These are phyloP conservation scores for Gortyna flavago DNA, from an alignment of 2,888 invertebrate species.

Conservation along the genomic window DNA sequence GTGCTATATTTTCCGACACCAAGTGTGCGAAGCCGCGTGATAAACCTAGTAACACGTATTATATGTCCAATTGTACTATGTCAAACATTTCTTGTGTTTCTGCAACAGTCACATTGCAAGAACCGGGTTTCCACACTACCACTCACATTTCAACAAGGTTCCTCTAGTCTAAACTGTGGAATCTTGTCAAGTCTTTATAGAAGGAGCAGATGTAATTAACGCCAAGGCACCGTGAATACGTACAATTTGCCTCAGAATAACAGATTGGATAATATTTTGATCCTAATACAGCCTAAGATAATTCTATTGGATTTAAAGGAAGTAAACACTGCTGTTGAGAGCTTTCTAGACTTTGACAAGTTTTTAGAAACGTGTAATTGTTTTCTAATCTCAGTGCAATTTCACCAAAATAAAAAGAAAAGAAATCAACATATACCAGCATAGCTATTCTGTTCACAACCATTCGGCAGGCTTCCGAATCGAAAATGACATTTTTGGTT, in stretches of 20 bases:
- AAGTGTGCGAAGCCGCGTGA: no score
- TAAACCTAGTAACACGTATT: no score
- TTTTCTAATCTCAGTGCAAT: neutral
- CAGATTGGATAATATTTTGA: constrained; percentile 16
- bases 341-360: neutral
- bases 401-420: neutral
- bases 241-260: constrained; percentile 35
- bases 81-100: neutral
- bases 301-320: constrained; percentile 29
- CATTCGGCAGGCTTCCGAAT: no score
- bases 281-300: constrained; percentile 22
- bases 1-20: neutral
- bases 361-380: neutral
- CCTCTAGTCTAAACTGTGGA: constrained; percentile 15
- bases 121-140: neutral
- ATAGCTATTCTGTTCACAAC: no score
- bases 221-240: constrained; percentile 11
- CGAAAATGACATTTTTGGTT: neutral
- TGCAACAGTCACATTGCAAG: neutral
- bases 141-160: neutral
- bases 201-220: constrained; percentile 53
- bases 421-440: neutral
- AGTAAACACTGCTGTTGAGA: neutral
- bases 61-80: neutral
- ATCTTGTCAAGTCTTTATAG: constrained; percentile 34